Conservation (phyloP, 2,888 invertebrate species). For the Luffia ferchaultella region DNA sequence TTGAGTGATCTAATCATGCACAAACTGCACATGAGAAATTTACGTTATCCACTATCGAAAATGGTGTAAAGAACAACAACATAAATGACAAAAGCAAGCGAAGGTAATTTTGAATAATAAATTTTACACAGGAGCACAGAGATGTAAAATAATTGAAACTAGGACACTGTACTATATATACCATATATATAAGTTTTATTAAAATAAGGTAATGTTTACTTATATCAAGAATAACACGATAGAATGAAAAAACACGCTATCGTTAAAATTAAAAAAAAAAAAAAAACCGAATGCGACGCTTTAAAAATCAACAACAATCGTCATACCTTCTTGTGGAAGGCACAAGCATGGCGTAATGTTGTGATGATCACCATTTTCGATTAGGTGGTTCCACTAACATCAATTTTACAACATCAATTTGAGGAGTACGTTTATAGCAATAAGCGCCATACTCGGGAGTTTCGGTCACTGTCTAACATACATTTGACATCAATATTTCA, state of each 20-base stretch:
- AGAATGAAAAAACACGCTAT: no score
- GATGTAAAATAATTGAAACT: constrained; percentile 15
- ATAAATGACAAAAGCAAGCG: constrained; percentile 37
- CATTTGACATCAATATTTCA: constrained; percentile 3
- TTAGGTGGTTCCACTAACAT: constrained; percentile 28
- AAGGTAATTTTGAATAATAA: constrained; percentile 30
- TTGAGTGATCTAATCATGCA: no score
- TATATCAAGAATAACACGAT: no score
- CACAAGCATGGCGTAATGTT: no score
- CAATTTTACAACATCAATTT: constrained; percentile 46
- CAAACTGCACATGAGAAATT: no score
- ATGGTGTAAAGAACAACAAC: constrained; percentile 49
- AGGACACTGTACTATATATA: constrained; percentile 16
- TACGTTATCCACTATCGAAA: constrained; percentile 42
- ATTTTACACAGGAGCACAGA: constrained; percentile 47
- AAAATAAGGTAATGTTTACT: no score
- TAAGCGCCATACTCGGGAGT: constrained; percentile 29
- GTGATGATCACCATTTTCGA: constrained; percentile 51
- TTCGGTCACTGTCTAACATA: not conserved
- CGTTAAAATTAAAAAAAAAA: no score
- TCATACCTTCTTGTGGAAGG: no score
- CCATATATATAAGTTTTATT: no score
- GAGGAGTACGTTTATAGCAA: constrained; percentile 11
- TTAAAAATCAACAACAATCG: no score
- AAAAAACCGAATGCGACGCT: no score